A percentile compares a stretch with the other conserved stretches of the same genome.
phyloP scores from a whole-genome alignment of 2,888 invertebrate species.

The Cheilosia vulpina region DNA sequence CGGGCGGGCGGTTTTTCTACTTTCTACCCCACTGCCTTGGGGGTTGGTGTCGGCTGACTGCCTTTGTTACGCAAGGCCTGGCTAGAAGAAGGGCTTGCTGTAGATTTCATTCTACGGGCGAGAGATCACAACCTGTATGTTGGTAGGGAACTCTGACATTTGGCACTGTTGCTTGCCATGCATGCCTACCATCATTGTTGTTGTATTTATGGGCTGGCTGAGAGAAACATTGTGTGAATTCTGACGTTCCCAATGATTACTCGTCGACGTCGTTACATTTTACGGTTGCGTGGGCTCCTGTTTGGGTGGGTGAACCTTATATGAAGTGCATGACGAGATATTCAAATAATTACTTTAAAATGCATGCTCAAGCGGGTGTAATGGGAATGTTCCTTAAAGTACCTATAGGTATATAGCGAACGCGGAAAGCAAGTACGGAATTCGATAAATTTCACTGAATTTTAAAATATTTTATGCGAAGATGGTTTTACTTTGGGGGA shows the following conservation, averaged over 20 bases:
- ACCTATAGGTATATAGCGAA: background rate
- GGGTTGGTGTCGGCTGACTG: conserved; percentile 12
- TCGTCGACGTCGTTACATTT: conserved; percentile 60
- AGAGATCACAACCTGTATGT: conserved; percentile 19
- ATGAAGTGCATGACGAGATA: conserved; percentile 17
- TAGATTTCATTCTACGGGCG: conserved; percentile 1
- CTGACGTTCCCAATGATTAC: conserved; percentile 68
- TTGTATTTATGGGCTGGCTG: background rate
- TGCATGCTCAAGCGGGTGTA: conserved; percentile 35
- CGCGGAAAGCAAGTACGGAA: conserved; percentile 7
- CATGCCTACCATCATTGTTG: conserved; percentile 10
- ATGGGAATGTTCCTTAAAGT: background rate
- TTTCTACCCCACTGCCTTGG: conserved; percentile 13
- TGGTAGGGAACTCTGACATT: conserved; percentile 58
- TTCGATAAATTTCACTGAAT: conserved; percentile 29
- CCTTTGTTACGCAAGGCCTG: conserved; percentile 59
- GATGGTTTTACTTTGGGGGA: background rate
- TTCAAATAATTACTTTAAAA: conserved; percentile 67
- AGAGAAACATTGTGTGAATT: conserved; percentile 64
- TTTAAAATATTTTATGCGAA: background rate
- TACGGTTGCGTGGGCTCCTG: conserved; percentile 51
- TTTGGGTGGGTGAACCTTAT: conserved; percentile 45
- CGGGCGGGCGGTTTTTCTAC: conserved; percentile 26
- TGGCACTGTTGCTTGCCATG: conserved; percentile 69
- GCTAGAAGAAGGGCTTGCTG: conserved; percentile 35